Conservation (phyloP, 2,797 vertebrate species). For the Fringilla coelebs region DNA sequence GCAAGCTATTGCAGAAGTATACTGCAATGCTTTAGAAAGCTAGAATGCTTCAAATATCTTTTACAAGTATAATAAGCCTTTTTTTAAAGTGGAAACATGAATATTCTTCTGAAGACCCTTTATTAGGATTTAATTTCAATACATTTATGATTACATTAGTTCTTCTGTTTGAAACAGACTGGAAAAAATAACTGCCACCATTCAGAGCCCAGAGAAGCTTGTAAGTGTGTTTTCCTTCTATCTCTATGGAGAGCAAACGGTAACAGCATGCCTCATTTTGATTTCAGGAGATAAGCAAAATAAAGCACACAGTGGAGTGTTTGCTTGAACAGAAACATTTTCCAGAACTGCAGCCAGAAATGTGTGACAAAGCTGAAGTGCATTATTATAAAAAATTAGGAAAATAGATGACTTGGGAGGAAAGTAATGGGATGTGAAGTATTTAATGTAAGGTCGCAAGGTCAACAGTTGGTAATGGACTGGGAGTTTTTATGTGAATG, state of each 20-base stretch:
- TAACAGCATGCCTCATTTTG: slow-evolving; percentile 9
- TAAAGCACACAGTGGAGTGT: background rate
- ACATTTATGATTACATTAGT: slow-evolving; percentile 42
- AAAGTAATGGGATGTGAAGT: slow-evolving; percentile 37
- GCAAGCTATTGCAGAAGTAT: slow-evolving; percentile 53
- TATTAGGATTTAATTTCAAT: slow-evolving; percentile 55
- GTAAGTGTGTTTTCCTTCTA: background rate
- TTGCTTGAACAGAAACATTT: background rate
- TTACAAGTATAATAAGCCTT: slow-evolving; percentile 46
- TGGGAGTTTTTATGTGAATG: slow-evolving; percentile 28
- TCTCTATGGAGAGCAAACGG: background rate
- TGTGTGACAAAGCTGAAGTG: background rate
- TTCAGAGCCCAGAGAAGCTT: background rate
- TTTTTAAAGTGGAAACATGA: slow-evolving; percentile 28
- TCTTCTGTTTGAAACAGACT: slow-evolving; percentile 34
- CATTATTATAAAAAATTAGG: slow-evolving; percentile 11
- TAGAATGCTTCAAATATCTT: slow-evolving; percentile 53
- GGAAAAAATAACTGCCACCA: background rate
- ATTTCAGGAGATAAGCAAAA: slow-evolving; percentile 38
- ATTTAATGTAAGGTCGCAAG: slow-evolving; percentile 2
- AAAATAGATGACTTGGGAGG: background rate
- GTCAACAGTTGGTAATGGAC: slow-evolving; percentile 14
- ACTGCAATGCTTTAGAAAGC: slow-evolving; percentile 20
- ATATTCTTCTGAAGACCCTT: slow-evolving; percentile 43
- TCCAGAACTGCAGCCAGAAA: slow-evolving; percentile 29